A percentile compares a stretch with the other conserved stretches of the same genome.
Conservation (phyloP, 2,113 vertebrate genomes). For the Pithys albifrons region DNA sequence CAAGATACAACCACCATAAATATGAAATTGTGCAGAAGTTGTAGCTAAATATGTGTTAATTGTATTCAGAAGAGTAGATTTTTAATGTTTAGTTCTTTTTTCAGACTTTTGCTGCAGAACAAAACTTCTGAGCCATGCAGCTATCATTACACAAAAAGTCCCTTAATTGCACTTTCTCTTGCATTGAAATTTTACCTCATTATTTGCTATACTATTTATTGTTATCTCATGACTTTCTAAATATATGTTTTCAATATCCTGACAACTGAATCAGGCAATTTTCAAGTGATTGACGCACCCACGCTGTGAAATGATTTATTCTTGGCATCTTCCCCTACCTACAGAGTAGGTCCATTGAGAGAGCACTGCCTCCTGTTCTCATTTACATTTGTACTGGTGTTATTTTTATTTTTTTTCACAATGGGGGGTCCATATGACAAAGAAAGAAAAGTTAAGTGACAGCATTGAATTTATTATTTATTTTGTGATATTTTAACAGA, state of each 20-base stretch:
- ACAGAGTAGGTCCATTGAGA: background rate
- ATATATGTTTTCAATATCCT: background rate
- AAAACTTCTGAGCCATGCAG: background rate
- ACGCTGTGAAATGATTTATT: background rate
- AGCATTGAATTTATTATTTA: background rate
- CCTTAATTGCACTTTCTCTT: background rate
- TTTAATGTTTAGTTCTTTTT: background rate
- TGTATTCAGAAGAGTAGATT: background rate
- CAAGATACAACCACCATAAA: background rate
- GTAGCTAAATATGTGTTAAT: constrained; percentile 5
- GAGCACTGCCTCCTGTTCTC: background rate
- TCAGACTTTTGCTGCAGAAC: background rate
- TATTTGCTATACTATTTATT: background rate
- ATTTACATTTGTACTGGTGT: background rate
- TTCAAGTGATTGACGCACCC: background rate
- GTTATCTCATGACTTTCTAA: background rate
- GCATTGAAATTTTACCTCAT: background rate
- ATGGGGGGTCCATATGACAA: background rate
- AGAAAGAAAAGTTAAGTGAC: background rate
- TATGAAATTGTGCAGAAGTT: background rate
- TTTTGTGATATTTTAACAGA: background rate
- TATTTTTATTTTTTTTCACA: background rate
- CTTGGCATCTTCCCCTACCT: background rate
- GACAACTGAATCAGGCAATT: background rate
- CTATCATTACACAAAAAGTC: background rate